Evolutionary conservation across 2,113 vertebrate genomes (phyloP).

Genomic region (Rhodinocichla rosea): DNA sequence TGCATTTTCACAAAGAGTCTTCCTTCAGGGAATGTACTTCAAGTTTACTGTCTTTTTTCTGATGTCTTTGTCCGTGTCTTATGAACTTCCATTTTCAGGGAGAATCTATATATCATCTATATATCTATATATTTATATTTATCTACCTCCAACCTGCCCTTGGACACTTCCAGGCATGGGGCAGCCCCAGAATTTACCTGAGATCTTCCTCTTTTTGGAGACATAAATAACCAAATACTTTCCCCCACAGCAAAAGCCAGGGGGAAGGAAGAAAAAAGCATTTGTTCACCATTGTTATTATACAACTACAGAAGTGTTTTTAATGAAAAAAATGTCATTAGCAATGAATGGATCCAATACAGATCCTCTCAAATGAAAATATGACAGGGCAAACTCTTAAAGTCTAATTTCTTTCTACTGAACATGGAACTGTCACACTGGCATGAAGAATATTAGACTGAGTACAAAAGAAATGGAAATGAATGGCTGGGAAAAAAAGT

Average conservation of each 20-base stretch:
- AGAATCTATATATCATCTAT: neutral
- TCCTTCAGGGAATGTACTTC: constrained; percentile 46
- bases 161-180: neutral
- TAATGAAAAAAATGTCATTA: neutral
- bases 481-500: neutral
- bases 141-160: neutral
- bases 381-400: neutral
- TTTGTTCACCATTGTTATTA: neutral
- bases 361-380: neutral
- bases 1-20: constrained; percentile 61
- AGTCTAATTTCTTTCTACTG: neutral
- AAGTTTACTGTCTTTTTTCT: constrained; percentile 25
- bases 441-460: neutral
- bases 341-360: neutral
- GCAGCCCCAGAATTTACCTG: neutral
- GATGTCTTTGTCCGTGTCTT: constrained; percentile 21
- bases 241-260: neutral
- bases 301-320: neutral
- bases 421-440: neutral
- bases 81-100: neutral
- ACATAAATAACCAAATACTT: neutral
- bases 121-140: neutral
- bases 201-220: neutral
- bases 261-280: neutral
- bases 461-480: constrained; percentile 6